Evolutionary conservation across 92 coral and sea anemone species (phyloP).

Genomic region (Ricordea florida): DNA sequence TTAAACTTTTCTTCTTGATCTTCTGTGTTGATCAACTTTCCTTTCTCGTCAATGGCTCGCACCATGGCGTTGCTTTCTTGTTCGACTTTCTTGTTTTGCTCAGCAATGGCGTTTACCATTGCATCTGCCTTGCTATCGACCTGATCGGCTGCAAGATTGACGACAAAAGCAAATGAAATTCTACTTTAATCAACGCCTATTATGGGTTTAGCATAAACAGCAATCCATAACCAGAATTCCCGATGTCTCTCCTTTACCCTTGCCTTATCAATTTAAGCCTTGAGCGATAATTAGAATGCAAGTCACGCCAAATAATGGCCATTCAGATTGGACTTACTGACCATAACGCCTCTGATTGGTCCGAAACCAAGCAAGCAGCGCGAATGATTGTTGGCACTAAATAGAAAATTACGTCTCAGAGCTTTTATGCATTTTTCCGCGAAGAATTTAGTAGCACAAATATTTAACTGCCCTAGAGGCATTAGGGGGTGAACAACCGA

Average conservation of each 20-base stretch:
- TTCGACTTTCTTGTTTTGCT: conserved; percentile 74
- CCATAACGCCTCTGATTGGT: no score
- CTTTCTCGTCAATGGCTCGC: conserved; percentile 63
- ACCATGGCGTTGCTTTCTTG: conserved; percentile 65
- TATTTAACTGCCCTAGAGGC: no score
- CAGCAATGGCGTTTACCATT: conserved; percentile 71
- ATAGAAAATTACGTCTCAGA: no score
- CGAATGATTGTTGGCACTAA: no score
- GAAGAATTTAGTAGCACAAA: no score
- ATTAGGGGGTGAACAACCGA: no score
- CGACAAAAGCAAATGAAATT: not conserved
- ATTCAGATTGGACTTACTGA: no score
- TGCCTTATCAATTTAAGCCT: not conserved
- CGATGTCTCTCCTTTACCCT: not conserved
- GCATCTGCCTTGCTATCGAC: conserved; percentile 57
- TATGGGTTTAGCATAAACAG: not conserved
- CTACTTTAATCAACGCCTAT: not conserved
- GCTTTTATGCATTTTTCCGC: no score
- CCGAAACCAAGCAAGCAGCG: no score
- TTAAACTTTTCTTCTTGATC: conserved; percentile 70
- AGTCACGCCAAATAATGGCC: no score
- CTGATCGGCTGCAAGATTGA: conserved; percentile 34
- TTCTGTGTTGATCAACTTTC: conserved; percentile 55
- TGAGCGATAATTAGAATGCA: no score
- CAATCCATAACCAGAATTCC: not conserved